Evolutionary conservation across 1,140 invertebrate species (phyloP), one percentile per base, ranked within the genome.

Genomic region (Trichogramma pretiosum): DNA sequence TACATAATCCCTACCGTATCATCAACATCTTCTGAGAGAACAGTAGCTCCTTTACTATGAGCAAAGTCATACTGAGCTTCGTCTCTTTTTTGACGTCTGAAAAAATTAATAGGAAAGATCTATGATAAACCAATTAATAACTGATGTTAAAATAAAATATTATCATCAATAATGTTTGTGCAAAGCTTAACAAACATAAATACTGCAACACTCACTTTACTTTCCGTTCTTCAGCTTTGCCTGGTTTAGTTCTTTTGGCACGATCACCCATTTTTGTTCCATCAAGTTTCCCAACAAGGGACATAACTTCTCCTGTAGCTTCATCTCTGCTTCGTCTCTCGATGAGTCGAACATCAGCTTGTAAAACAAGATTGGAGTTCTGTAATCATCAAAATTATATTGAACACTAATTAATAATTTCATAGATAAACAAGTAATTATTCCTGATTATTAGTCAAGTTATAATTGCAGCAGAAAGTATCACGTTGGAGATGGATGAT

Each of bases 301-400:
- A 92, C 68, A 96, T 81, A 58, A 99, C 96, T 74, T 99, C 96
- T 33, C 97, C 96, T 0, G 96, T 99, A 3, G 97, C 92, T 75
- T 99, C 97, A 95, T 99, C 96, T 65, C 94, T 77, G 37, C 91
- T 90, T 54, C 95, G 80, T 57, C 93, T 75, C 74, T 99, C 96
- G 58, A 99, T 99, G 7, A 98, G 79, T 38, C 95, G 84, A 30
- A 97, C 90, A 77, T 99, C 97, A 59, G 95, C 95, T 94, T 98
- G 93, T 56, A 99, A 75, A 45, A 99, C 97, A 73, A 99, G 85
- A 82, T 99, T 99, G 0, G 96, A 99, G 71, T 99, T 99, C 93
- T 97, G 72, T 48, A 80, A 77, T 28, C 50, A 38, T 36, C n/a
- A 35, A 24, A 48, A 21, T 10, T 34, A 34, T 18, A 37, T 23